Conservation (phyloP, 2,888 invertebrate genomes). For the Ypsolopha scabrella region DNA sequence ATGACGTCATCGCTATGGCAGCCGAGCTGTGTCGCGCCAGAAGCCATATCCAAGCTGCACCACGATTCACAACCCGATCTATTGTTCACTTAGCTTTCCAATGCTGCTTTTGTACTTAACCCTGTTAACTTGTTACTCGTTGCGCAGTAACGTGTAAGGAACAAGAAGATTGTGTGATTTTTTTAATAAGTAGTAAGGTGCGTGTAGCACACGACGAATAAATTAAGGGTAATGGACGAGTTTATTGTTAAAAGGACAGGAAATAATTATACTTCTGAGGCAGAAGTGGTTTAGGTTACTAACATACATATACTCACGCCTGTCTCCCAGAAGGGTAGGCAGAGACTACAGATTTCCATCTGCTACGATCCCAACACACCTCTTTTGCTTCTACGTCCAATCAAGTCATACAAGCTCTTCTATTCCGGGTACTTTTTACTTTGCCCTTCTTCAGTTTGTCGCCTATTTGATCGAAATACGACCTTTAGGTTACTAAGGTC, state of each 20-base stretch:
- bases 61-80: constrained; percentile 25
- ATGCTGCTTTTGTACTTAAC: constrained; percentile 25
- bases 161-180: constrained; percentile 18
- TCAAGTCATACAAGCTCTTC: too few relatives aligned
- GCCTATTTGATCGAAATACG: too few relatives aligned
- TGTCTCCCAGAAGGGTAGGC: too few relatives aligned
- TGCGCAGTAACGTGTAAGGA: constrained; percentile 24
- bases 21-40: constrained; percentile 41
- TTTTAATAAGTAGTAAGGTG: constrained; percentile 39
- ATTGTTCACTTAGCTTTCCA: constrained; percentile 31
- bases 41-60: constrained; percentile 41
- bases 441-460: too few relatives aligned
- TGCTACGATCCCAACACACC: too few relatives aligned
- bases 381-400: too few relatives aligned
- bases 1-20: constrained; percentile 60
- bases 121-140: constrained; percentile 14
- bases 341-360: too few relatives aligned
- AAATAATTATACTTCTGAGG: constrained; percentile 36
- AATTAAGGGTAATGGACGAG: constrained; percentile 68
- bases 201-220: constrained; percentile 49
- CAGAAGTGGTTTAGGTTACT: too few relatives aligned
- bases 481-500: too few relatives aligned
- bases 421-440: too few relatives aligned
- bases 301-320: too few relatives aligned
- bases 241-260: constrained; percentile 59